Evolutionary conservation across 2,113 vertebrate genomes (phyloP).

Genomic region (Oxygymnocypris stewartii): DNA sequence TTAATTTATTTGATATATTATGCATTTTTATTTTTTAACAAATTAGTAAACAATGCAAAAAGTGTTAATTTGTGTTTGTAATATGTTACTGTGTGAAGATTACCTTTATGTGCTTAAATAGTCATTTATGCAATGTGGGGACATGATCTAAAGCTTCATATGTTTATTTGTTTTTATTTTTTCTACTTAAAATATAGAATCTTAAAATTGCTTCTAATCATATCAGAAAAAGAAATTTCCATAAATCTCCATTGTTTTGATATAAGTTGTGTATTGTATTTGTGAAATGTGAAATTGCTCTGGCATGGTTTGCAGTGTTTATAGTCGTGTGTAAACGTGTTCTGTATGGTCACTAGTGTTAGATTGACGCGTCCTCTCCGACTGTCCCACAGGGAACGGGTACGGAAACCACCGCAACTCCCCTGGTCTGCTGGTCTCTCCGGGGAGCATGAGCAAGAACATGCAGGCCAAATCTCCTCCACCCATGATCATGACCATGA

Average conservation of each 20-base stretch:
- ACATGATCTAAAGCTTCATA: not conserved
- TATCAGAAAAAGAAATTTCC: not conserved
- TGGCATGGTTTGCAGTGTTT: not conserved
- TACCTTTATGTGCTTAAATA: not conserved
- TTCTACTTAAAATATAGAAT: not conserved
- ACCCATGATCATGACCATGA: constrained; percentile 86
- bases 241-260: not conserved
- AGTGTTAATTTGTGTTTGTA: not conserved
- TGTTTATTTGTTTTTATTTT: not conserved
- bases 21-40: not conserved
- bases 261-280: not conserved
- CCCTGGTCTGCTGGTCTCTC: constrained; percentile 91
- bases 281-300: not conserved
- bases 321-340: not conserved
- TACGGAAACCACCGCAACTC: constrained; percentile 89
- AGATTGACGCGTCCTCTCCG: not conserved
- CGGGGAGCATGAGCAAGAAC: constrained; percentile 85
- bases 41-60: not conserved
- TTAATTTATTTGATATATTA: too few relatives aligned
- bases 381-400: constrained; percentile 79
- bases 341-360: not conserved
- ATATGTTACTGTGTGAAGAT: not conserved
- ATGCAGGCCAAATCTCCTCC: constrained; percentile 92
- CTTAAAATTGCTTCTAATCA: too few relatives aligned
- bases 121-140: not conserved